A percentile compares a stretch with the other conserved stretches of the same genome.
Conservation (phyloP, 2,797 vertebrate species). For the Distichodus sexfasciatus region DNA sequence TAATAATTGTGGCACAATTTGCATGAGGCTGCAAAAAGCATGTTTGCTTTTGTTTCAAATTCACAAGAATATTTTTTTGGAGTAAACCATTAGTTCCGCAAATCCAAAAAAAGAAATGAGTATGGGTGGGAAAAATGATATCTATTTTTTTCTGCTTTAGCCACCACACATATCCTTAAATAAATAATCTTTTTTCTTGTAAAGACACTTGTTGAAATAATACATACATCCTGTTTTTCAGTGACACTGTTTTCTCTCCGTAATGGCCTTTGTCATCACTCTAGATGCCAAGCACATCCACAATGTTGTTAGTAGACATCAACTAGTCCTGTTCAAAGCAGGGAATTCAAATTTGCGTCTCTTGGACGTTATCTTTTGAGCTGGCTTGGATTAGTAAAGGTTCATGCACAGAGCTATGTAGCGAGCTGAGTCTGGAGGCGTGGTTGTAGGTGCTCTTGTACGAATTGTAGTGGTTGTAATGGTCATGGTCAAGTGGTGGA, state of each 20-base stretch:
- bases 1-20: constrained; percentile 5
- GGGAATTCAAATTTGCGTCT: constrained; percentile 94
- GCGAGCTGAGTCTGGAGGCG: constrained; percentile 92
- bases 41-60: constrained; percentile 33
- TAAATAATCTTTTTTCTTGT: constrained; percentile 99
- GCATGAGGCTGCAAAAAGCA: constrained; percentile 27
- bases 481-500: constrained; percentile 92
- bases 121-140: constrained; percentile 74
- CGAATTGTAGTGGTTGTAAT: constrained; percentile 98
- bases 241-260: constrained; percentile 82
- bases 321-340: constrained; percentile 59
- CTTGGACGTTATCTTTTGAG: constrained; percentile 99
- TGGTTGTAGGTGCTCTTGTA: constrained; percentile 98
- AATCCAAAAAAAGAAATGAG: constrained; percentile 63
- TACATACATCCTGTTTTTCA: constrained; percentile 90
- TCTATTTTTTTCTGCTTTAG: constrained; percentile 89
- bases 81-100: constrained; percentile 82
- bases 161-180: constrained; percentile 99
- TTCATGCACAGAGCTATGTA: constrained; percentile 99
- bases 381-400: constrained; percentile 99
- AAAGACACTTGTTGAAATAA: constrained; percentile 99
- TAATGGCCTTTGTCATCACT: constrained; percentile 48
- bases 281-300: constrained; percentile 39
- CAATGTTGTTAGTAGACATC: constrained; percentile 43
- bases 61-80: constrained; percentile 24